These are phyloP conservation scores for Ornithorhynchus anatinus DNA, from an alignment of 2,113 vertebrate genomes.

Conservation along the genomic window DNA sequence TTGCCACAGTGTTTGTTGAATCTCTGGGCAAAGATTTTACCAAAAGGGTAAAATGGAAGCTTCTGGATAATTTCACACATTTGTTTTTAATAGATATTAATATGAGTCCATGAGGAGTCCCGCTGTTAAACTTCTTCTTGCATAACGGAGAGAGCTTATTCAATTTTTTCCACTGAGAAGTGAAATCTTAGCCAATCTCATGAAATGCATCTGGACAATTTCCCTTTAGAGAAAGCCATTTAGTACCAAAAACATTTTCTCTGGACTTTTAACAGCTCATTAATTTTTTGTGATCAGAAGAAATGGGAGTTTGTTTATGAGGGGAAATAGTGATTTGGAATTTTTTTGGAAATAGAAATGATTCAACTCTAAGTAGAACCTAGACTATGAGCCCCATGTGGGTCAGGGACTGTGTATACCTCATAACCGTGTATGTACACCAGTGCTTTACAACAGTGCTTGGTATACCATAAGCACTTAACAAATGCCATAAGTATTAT, in stretches of 20 bases:
- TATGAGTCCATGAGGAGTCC: not conserved
- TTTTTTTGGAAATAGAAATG: slow-evolving; percentile 4
- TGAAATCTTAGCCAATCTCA: not conserved
- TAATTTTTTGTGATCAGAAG: slow-evolving; percentile 16
- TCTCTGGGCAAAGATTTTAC: not conserved
- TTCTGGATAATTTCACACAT: not conserved
- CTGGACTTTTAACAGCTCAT: slow-evolving; percentile 26
- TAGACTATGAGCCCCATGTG: too few species aligned
- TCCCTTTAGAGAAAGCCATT: slow-evolving; percentile 15
- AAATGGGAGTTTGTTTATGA: slow-evolving; percentile 10
- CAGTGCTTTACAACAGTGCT: too few species aligned
- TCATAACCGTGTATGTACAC: too few species aligned
- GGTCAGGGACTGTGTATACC: too few species aligned
- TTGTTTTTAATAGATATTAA: not conserved
- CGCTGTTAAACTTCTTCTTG: not conserved
- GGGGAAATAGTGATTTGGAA: not conserved
- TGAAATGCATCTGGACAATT: slow-evolving; percentile 7
- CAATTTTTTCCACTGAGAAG: not conserved
- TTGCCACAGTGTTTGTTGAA: not conserved
- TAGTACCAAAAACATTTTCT: slow-evolving; percentile 18
- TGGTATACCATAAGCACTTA: too few species aligned
- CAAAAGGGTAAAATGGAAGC: not conserved
- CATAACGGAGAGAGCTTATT: not conserved
- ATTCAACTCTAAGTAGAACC: not conserved
- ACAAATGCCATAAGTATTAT: too few species aligned